These are phyloP conservation scores for Orgyia antiqua DNA, from an alignment of 2,888 invertebrate genomes.

Conservation along the genomic window DNA sequence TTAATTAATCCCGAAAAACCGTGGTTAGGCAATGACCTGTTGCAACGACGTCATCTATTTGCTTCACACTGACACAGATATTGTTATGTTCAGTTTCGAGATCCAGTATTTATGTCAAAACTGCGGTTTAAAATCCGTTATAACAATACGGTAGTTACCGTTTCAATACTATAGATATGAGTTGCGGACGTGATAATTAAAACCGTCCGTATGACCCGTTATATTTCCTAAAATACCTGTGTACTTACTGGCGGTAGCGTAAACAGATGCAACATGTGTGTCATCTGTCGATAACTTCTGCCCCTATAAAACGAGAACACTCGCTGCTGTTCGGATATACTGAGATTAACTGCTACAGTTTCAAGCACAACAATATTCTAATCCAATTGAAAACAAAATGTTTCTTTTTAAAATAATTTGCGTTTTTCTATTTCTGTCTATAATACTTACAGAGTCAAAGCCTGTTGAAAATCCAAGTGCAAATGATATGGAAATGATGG, in stretches of 20 bases:
- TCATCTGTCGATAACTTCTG: conserved; percentile 40
- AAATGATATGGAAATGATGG: conserved; percentile 51
- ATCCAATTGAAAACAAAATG: conserved; percentile 26
- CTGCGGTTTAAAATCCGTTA: conserved; percentile 13
- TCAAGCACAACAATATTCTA: conserved; percentile 7
- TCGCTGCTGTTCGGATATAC: conserved; percentile 32
- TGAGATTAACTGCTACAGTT: conserved; percentile 40
- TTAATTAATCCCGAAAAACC: too few relatives aligned
- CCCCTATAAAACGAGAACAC: conserved; percentile 54
- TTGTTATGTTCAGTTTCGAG: too few relatives aligned
- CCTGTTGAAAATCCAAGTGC: conserved; percentile 33
- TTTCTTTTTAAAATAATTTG: conserved; percentile 30
- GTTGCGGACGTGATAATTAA: conserved; percentile 60
- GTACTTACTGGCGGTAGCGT: conserved; percentile 29
- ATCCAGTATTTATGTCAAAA: too few relatives aligned
- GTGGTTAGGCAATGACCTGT: too few relatives aligned
- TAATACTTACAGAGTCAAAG: conserved; percentile 31
- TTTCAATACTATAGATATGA: conserved; percentile 46
- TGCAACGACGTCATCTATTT: too few relatives aligned
- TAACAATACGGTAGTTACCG: conserved; percentile 20
- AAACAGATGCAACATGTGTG: conserved; percentile 71
- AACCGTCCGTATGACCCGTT: conserved; percentile 64
- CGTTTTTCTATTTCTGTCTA: conserved; percentile 27
- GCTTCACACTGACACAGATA: too few relatives aligned
- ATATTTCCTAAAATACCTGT: conserved; percentile 60